Evolutionary conservation across 2,888 invertebrate species (phyloP), one percentile per base, ranked within the genome.

Genomic region (Silvanus unidentatus): DNA sequence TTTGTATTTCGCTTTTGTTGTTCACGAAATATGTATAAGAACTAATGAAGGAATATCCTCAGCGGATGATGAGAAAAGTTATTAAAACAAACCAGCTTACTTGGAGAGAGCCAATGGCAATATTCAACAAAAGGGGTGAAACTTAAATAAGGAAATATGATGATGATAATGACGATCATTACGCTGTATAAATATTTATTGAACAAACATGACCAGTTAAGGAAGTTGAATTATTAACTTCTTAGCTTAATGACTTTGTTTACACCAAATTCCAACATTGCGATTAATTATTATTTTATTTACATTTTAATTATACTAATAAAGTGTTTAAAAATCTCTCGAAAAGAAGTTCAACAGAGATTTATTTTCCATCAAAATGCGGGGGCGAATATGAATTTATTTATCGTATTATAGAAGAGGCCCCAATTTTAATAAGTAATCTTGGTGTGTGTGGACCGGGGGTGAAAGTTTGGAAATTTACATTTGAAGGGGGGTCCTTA

Each of bases 141-240:
- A 47, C 47, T 52, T 53, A 55, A 53, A 55, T 57, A 49, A 50
- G 49, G 47, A 52, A 49, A 52, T 51, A 54, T 48, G 48, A 54
- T 52, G 51, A 46, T 48, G 48, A 52, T 50, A 53, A 51, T 54
- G 47, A 50, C 44, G 48, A 51, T 49, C 48, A 52, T 52, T 52
- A 52, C 28, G 42, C 42, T 42, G 32, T 41, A 52, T 51, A 51
- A 51, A 53, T 51, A 53, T 53, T 53, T 53, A 47, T 51, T 39
- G 37, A 28, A 47, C 44, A 47, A 53, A 53, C 53, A 51, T 43
- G 52, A 43, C 50, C 46, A 43, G 43, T 47, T 39, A 42, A 30
- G 47, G 42, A 49, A 45, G 48, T 46, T 37, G n/a, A 49, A 47
- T 49, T 49, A 51, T 51, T 51, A 49, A 51, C 44, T 51, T 43